Evolutionary conservation across 1,140 invertebrate species (phyloP).

Genomic region (Bilobella aurantiaca): DNA sequence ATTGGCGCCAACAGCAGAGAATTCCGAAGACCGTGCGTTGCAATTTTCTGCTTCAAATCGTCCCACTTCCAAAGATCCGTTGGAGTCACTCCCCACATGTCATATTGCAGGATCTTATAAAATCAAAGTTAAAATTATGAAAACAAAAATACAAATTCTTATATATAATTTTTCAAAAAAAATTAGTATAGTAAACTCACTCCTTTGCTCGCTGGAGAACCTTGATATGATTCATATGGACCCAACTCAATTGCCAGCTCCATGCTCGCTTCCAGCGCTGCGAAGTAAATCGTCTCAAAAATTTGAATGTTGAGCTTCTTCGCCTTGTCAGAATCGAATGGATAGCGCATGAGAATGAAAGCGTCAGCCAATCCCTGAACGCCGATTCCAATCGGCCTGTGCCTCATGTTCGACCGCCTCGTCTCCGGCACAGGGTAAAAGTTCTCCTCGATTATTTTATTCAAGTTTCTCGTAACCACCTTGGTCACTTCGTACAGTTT

Average conservation of each 20-base stretch:
- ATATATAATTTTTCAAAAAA: background rate
- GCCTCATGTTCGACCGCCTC: slow-evolving; percentile 71
- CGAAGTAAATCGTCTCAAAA: slow-evolving; percentile 97
- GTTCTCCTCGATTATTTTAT: slow-evolving; percentile 96
- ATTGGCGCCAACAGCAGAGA: slow-evolving; percentile 91
- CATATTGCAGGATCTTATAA: slow-evolving; percentile 77
- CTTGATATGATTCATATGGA: slow-evolving; percentile 80
- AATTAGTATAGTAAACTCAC: too few species aligned
- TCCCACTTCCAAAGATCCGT: slow-evolving; percentile 84
- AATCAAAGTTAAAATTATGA: background rate
- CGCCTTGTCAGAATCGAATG: slow-evolving; percentile 81
- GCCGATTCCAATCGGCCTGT: slow-evolving; percentile 92
- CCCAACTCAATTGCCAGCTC: slow-evolving; percentile 81
- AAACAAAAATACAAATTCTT: slow-evolving; percentile 5
- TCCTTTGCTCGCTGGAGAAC: slow-evolving; percentile 86
- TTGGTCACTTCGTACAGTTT: slow-evolving; percentile 82
- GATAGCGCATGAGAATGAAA: slow-evolving; percentile 86
- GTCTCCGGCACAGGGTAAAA: slow-evolving; percentile 90
- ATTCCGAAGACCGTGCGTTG: slow-evolving; percentile 83
- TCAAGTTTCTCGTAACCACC: slow-evolving; percentile 81
- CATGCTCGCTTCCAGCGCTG: slow-evolving; percentile 91
- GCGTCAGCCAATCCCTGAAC: slow-evolving; percentile 94
- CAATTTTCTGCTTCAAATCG: slow-evolving; percentile 72
- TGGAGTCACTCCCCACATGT: slow-evolving; percentile 94
- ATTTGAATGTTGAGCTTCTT: slow-evolving; percentile 84